Percentiles rank a stretch among this genome's conserved stretches.
Evolutionary conservation across 2,888 invertebrate genomes (phyloP).

Genomic region (Pheosia gnoma): DNA sequence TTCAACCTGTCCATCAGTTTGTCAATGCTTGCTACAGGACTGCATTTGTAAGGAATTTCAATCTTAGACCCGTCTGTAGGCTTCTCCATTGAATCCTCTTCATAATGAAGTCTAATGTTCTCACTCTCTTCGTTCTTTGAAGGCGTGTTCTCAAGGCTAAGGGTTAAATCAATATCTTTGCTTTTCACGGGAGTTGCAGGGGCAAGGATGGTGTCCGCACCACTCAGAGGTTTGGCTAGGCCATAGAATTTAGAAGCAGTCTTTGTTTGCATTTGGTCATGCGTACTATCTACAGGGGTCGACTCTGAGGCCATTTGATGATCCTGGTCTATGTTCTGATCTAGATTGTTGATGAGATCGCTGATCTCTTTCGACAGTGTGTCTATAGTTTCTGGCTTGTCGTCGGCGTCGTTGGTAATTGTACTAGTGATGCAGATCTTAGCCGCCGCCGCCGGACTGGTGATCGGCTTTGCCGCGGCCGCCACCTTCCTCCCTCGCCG

Average conservation of each 20-base stretch:
- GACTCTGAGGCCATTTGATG: conserved; percentile 51
- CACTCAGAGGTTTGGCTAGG: conserved; percentile 64
- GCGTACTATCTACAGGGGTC: conserved; percentile 18
- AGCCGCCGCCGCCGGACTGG: conserved; percentile 27
- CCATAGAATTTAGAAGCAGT: conserved; percentile 70
- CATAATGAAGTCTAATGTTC: conserved; percentile 75
- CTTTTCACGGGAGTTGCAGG: conserved; percentile 74
- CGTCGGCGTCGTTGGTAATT: conserved; percentile 55
- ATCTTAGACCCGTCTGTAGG: conserved; percentile 60
- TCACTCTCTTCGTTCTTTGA: conserved; percentile 76
- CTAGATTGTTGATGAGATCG: conserved; percentile 75
- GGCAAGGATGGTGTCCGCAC: conserved; percentile 53
- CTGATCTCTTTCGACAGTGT: conserved; percentile 77
- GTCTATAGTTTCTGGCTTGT: conserved; percentile 73
- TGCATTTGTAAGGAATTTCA: conserved; percentile 69
- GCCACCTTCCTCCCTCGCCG: conserved; percentile 76
- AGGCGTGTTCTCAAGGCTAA: conserved; percentile 67
- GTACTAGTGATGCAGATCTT: conserved; percentile 41
- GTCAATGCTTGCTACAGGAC: conserved; percentile 74
- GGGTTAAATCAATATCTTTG: conserved; percentile 38
- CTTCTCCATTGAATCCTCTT: conserved; percentile 72
- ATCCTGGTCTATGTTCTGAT: conserved; percentile 72
- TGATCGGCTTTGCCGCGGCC: conserved; percentile 46
- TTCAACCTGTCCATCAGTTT: conserved; percentile 80
- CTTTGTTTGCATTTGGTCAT: conserved; percentile 64